Evolutionary conservation across 2,797 vertebrate genomes (phyloP), one percentile per base, ranked within the genome.

Genomic region (Chrysocyon brachyurus): DNA sequence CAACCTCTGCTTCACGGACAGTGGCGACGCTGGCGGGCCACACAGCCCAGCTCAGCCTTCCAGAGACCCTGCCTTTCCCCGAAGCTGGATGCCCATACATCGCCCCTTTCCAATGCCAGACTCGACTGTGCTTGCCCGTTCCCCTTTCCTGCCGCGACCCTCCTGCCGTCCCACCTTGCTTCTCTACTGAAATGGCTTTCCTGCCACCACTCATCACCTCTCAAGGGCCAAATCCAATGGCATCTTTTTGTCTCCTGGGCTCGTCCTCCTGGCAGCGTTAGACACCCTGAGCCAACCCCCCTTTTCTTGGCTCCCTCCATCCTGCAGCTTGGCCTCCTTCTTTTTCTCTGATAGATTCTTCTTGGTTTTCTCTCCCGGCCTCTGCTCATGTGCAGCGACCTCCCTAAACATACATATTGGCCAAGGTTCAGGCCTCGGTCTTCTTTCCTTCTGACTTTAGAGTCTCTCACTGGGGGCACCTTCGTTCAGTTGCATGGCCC

Each of bases 41-140:
- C 85, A 40, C 79, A 59, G 93, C 7, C 33, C 33, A 64, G 31
- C 17, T 89, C 79, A 92, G 36, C 49, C 59, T 96, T 85, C 94
- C 85, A 96, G 93, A 97, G 87, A 95, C 46, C 26, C 87, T 88
- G n/a, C 21, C 36, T 90, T 84, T 86, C 66, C 86, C 52, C 87
- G 63, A 73, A 81, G 64, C 21, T 49, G 46, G 46, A 91, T 96
- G 81, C 66, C 82, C 83, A 94, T 78, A 64, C 12, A 72, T 92
- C 85, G 63, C 88, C 73, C 90, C 70, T 89, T 93, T 93, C 63
- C 21, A 57, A 54, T 73, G 33, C 6, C 63, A 82, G 78, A 87
- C 21, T 96, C 15, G 10, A 70, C 28, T 84, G 6, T 57, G 73
- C 78, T 90, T 19, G 4, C 26, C 94, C 83, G 28, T 31, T 75